Evolutionary conservation across 2,797 vertebrate species (phyloP), one percentile per base, ranked within the genome.

Genomic region (Cottoperca gobio): DNA sequence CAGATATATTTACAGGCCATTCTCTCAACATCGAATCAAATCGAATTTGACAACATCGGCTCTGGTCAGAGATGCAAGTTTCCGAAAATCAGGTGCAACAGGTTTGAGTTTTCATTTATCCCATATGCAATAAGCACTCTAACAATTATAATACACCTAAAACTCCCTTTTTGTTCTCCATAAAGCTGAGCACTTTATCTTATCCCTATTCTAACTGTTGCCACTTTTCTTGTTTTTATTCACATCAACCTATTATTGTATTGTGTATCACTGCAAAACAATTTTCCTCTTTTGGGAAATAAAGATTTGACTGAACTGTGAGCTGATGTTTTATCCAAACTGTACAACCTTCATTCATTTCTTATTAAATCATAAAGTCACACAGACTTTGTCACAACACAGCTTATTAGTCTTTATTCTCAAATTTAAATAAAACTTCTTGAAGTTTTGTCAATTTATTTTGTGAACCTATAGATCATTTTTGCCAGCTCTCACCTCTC

Each of bases 91-190:
- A 24, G n/a, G 21, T 45, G 2, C 6, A 60, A 23, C 26, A 45
- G 16, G n/a, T 55, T 33, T 9, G 23, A 37, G n/a, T 37, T 48
- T 76, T 62, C 6, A 57, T 73, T 61, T 3, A 53, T 40, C 11
- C 16, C 9, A 7, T 39, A 6, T 65, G 23, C 9, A 40, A 65
- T 13, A 40, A 65, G 33, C 17, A 8, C 16, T 61, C 23, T 33
- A 50, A 23, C 23, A 50, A 50, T 50, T 50, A 31, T 33, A 7
- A 33, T 33, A 7, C 31, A 33, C 31, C 48, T 35, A 54, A 43
- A 39, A 10, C 50, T 54, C 12, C 39, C 37, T 67, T 8, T 40
- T 8, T 16, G 31, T 37, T 46, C 16, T 53, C 10, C 5, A 4
- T 33, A 59, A 43, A 49, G 23, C 31, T 17, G 16, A 49, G 54